phyloP scores from a whole-genome alignment of 2,888 invertebrate species.

The Drosophila kambysellisi region DNA sequence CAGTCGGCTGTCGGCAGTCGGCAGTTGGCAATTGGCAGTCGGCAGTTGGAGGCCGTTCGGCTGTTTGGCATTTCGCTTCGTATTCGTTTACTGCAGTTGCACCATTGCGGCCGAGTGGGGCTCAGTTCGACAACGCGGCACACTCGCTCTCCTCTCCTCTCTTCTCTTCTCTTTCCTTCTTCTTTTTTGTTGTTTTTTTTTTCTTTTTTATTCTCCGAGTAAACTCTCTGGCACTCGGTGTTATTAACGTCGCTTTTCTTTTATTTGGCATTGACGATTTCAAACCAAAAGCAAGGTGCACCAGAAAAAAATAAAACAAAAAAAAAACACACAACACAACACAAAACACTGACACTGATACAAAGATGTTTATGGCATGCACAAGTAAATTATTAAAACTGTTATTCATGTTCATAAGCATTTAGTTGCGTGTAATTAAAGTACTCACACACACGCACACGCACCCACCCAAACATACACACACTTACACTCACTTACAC shows the following conservation, averaged over 20 bases:
- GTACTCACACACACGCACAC: background rate
- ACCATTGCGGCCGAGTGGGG: slow-evolving; percentile 35
- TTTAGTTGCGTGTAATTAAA: slow-evolving; percentile 14
- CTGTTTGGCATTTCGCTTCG: slow-evolving; percentile 35
- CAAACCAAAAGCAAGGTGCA: slow-evolving; percentile 48
- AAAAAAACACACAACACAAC: background rate
- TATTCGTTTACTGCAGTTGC: slow-evolving; percentile 55
- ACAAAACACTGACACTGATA: slow-evolving; percentile 21
- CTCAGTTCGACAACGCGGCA: slow-evolving; percentile 14
- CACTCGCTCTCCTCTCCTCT: slow-evolving; percentile 7
- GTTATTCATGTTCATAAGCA: slow-evolving; percentile 17
- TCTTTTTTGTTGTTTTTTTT: background rate
- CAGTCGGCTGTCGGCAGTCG: slow-evolving; percentile 11
- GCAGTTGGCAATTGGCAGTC: slow-evolving; percentile 12
- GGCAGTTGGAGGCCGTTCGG: slow-evolving; percentile 30
- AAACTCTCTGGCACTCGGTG: slow-evolving; percentile 32
- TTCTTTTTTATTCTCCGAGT: slow-evolving; percentile 9
- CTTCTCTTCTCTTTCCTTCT: background rate
- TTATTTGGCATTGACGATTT: slow-evolving; percentile 64
- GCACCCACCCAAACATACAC: background rate
- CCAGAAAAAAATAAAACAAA: background rate
- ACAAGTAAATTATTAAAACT: slow-evolving; percentile 24
- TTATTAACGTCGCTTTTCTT: slow-evolving; percentile 62
- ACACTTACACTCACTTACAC: background rate
- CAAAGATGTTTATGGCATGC: slow-evolving; percentile 18